phyloP scores from a whole-genome alignment of 2,113 vertebrate genomes.

The Semicossyphus pulcher region DNA sequence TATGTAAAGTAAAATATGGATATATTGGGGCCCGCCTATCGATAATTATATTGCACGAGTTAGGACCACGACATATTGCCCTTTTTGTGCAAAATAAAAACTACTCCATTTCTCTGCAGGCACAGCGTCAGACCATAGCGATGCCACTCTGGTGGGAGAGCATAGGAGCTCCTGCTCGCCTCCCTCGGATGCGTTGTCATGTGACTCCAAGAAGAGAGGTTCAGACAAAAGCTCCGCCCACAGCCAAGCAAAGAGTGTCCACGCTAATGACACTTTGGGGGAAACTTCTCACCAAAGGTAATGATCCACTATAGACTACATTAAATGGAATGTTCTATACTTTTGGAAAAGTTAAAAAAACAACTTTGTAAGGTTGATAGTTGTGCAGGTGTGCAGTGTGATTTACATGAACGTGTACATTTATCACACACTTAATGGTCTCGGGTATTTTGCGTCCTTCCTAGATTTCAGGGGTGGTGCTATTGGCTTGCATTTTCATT shows the following conservation, averaged over 20 bases:
- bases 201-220: conserved; percentile 79
- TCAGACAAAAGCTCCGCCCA: conserved; percentile 74
- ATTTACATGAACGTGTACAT: no score
- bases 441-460: conserved; percentile 25
- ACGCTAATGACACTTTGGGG: conserved; percentile 82
- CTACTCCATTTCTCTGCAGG: conserved; percentile 30
- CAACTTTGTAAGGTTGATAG: no score
- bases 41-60: no score
- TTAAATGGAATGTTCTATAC: not conserved
- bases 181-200: conserved; percentile 80
- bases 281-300: conserved; percentile 88
- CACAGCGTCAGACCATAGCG: conserved; percentile 78
- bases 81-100: no score
- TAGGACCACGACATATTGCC: no score
- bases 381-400: no score
- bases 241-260: conserved; percentile 79
- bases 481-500: no score
- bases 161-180: conserved; percentile 77
- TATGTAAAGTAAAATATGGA: no score
- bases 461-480: no score
- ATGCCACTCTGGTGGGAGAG: conserved; percentile 82
- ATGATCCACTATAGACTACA: not conserved
- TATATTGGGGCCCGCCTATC: no score
- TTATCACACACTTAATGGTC: not conserved
- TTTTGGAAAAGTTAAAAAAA: no score